Evolutionary conservation across 2,888 invertebrate species (phyloP), one percentile per base, ranked within the genome.

Genomic region (Spodoptera littoralis): DNA sequence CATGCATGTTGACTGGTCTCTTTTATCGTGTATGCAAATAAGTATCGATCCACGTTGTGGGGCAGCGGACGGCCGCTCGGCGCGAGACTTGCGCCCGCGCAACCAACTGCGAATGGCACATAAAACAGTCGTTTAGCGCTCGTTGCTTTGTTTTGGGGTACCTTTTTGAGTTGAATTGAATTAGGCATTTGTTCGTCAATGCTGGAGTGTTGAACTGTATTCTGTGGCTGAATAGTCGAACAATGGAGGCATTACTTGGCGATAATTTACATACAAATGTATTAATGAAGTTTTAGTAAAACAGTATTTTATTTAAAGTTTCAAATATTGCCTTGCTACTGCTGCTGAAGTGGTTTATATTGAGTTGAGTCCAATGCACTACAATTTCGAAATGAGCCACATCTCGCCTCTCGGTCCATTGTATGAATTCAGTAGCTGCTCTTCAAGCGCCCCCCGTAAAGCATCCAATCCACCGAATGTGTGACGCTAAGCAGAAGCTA

Each of bases 21-120:
- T 87, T 92, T 93, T 89, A 92, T 91, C 85, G 85, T 73, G 82
- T 91, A 93, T 92, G 93, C 89, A 89, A 93, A 94, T 93, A 84
- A 83, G 84, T 80, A 75, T 80, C 80, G 85, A 86, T 87, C 84
- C 81, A 51, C 70, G 80, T 70, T 57, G 80, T 70, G 80, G 78
- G 67, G 62, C 62, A 62, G 72, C 65, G 64, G 64, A 24, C 58
- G 46, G 60, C 46, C 43, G 61, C 41, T 41, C 50, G 46, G 48
- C 55, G 59, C 60, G 63, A 56, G 30, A 18, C 51, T 53, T 59
- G 79, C 69, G 74, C 67, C 41, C 66, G 77, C 76, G 70, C 63
- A 51, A 47, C 65, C 70, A 30, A 55, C 73, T 63, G 70, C 79
- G 65, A 76, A 80, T 70, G 83, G 81, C 74, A 78, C 85, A 84